phyloP scores from a whole-genome alignment of 1,140 invertebrate species.

The Drosophila baimaii region DNA sequence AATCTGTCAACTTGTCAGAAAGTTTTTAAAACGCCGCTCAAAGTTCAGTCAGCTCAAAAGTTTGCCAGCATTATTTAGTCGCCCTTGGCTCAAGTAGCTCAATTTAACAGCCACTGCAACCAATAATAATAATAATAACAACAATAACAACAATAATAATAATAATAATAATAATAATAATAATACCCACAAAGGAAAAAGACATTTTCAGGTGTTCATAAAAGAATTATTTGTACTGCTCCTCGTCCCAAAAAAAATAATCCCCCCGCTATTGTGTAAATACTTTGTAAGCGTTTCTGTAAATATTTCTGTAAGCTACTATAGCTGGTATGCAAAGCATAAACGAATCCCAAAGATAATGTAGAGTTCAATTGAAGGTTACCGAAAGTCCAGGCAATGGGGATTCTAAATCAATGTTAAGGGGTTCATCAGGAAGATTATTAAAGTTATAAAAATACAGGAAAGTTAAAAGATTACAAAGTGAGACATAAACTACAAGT shows the following conservation, averaged over 20 bases:
- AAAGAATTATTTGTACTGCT: slow-evolving; percentile 60
- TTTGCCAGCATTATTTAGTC: slow-evolving; percentile 36
- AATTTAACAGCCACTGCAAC: slow-evolving; percentile 56
- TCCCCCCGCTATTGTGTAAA: slow-evolving; percentile 37
- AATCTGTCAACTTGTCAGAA: slow-evolving; percentile 74
- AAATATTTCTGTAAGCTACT: slow-evolving; percentile 45
- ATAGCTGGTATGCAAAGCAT: slow-evolving; percentile 69
- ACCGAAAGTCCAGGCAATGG: slow-evolving; percentile 25
- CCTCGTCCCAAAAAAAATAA: slow-evolving; percentile 1
- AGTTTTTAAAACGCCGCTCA: slow-evolving; percentile 54
- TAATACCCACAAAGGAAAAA: slow-evolving; percentile 52
- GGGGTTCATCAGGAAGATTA: background rate
- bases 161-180: slow-evolving; percentile 31
- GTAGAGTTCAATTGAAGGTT: slow-evolving; percentile 33
- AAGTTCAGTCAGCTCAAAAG: slow-evolving; percentile 58
- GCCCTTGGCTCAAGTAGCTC: slow-evolving; percentile 62
- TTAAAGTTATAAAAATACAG: background rate
- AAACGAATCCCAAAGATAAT: slow-evolving; percentile 39
- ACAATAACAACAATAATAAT: slow-evolving; percentile 30
- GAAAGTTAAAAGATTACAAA: background rate
- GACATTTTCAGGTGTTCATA: slow-evolving; percentile 80
- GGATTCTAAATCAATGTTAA: background rate
- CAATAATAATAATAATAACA: slow-evolving; percentile 29
- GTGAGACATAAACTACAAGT: background rate
- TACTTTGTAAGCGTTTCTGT: slow-evolving; percentile 43